phyloP scores from a whole-genome alignment of 1,140 invertebrate species.

The Drosophila nannoptera region DNA sequence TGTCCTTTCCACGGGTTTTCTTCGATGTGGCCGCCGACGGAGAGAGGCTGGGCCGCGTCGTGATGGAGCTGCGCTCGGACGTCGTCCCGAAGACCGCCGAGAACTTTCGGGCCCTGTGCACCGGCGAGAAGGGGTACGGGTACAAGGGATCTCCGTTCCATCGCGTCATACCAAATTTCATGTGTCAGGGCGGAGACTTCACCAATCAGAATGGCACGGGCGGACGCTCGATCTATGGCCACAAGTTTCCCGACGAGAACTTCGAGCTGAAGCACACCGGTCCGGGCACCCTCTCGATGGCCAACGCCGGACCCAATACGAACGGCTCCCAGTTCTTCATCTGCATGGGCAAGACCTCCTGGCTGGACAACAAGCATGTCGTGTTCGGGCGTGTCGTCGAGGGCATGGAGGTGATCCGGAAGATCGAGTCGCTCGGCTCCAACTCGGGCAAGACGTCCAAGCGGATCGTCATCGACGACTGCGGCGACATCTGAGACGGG shows the following conservation, averaged over 20 bases:
- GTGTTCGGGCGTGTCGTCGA: constrained; percentile 96
- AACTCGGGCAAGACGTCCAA: constrained; percentile 91
- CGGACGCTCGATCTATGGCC: constrained; percentile 96
- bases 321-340: constrained; percentile 98
- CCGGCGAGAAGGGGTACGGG: constrained; percentile 94
- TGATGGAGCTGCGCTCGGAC: constrained; percentile 88
- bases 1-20: constrained; percentile 36
- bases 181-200: constrained; percentile 97
- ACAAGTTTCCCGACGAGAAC: constrained; percentile 97
- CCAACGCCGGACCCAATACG: constrained; percentile 95
- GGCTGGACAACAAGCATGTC: constrained; percentile 97
- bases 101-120: constrained; percentile 95
- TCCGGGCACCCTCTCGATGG: constrained; percentile 94
- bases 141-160: constrained; percentile 95
- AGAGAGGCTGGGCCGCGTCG: constrained; percentile 22
- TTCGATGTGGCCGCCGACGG: constrained; percentile 31
- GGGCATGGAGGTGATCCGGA: constrained; percentile 96
- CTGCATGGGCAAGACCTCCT: constrained; percentile 94
- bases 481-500: constrained; percentile 80
- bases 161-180: constrained; percentile 97
- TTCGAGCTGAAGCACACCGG: constrained; percentile 95
- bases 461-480: constrained; percentile 88
- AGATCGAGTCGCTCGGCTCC: constrained; percentile 89
- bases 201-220: constrained; percentile 96
- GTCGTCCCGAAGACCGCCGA: constrained; percentile 94